Conservation (phyloP, 2,113 vertebrate species). For the Passer domesticus region DNA sequence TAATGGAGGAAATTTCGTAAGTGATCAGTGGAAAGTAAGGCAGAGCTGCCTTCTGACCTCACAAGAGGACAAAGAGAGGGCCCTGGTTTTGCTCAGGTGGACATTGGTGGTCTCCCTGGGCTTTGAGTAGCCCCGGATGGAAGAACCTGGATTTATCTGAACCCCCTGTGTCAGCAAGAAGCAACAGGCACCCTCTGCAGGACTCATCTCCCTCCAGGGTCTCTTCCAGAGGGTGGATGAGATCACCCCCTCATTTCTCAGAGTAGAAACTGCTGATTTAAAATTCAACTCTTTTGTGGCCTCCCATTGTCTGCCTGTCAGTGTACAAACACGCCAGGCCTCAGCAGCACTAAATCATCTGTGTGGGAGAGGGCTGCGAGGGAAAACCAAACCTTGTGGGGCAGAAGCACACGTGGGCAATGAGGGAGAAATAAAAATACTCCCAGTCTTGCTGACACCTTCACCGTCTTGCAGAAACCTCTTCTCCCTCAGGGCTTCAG, state of each 20-base stretch:
- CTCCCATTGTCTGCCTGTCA: slow-evolving; percentile 5
- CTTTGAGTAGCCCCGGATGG: background rate
- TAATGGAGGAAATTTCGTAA: background rate
- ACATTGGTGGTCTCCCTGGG: background rate
- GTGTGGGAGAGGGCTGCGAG: background rate
- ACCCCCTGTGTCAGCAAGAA: background rate
- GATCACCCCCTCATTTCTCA: slow-evolving; percentile 23
- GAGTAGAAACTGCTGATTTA: slow-evolving; percentile 23
- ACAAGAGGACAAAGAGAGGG: background rate
- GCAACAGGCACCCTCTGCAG: background rate
- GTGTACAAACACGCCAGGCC: background rate
- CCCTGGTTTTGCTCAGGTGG: background rate
- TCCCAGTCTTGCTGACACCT: background rate
- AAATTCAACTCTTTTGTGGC: background rate
- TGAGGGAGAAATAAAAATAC: background rate
- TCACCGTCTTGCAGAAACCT: background rate
- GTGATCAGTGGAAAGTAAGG: background rate
- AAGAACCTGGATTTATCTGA: background rate
- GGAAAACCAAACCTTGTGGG: background rate
- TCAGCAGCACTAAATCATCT: background rate
- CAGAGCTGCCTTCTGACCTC: background rate
- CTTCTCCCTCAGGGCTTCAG: background rate
- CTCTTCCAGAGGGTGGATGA: background rate
- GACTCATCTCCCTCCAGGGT: background rate
- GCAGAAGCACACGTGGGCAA: background rate